Conservation (phyloP, 2,113 vertebrate species). For the Laticauda laticaudata region DNA sequence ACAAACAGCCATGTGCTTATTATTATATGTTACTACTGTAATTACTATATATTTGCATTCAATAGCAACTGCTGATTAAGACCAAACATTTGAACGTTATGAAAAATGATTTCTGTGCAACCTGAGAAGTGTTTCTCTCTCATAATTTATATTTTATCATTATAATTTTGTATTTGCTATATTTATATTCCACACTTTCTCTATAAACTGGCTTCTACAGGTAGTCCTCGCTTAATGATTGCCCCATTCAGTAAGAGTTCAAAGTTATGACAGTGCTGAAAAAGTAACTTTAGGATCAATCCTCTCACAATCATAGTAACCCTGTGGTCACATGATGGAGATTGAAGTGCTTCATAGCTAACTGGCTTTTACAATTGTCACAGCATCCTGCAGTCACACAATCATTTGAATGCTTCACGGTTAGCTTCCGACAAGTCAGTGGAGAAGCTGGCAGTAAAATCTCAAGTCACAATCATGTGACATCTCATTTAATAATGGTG, state of each 20-base stretch:
- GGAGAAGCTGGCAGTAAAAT: background rate
- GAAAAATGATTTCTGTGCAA: background rate
- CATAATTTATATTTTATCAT: background rate
- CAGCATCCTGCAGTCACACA: background rate
- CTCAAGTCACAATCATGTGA: background rate
- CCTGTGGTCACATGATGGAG: background rate
- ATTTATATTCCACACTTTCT: background rate
- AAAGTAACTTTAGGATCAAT: background rate
- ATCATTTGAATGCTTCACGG: background rate
- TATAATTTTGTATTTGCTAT: background rate
- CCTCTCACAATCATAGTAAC: background rate
- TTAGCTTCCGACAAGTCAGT: background rate
- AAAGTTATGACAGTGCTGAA: background rate
- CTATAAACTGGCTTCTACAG: background rate
- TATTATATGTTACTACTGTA: background rate
- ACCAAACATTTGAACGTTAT: background rate
- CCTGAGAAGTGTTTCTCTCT: background rate
- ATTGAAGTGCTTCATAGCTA: background rate
- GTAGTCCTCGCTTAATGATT: background rate
- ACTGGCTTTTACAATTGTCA: background rate
- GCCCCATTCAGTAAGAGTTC: background rate
- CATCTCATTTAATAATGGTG: background rate
- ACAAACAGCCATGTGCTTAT: background rate
- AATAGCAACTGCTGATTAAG: rapidly evolving
- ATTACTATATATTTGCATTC: background rate